Base-by-base conservation (phyloP, 2,888 invertebrate species). In the Elysia crispata region DNA sequence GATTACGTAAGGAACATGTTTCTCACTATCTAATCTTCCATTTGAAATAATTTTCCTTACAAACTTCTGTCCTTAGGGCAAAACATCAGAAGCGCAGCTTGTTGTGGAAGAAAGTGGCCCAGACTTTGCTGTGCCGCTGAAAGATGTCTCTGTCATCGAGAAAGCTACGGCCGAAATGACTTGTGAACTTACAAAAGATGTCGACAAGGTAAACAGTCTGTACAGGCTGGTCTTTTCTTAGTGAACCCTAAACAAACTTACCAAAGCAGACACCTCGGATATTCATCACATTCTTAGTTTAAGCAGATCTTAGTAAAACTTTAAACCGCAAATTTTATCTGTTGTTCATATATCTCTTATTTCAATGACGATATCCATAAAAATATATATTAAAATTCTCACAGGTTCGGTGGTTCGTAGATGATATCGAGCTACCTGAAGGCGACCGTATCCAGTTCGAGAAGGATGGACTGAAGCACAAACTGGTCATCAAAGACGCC, bases 121-220 rank as follows among this genome's bases (percentile, higher is more conserved):
- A 3, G 87, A 87, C 50, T 86, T 90, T 82, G 85, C 83, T 1
- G 81, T 85, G 18, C 88, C 90, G 25, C 86, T 90, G 28, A 85
- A 86, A 41, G 89, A 90, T 66, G 84, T 84, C n/a, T 87, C 88
- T 66, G 87, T 87, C 25, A 81, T 86, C 28, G 91, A 91, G 79
- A 89, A 87, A 57, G 87, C 90, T 18, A 83, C 85, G 11, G 89
- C 90, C 1, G 95, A 95, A 62, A 97, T 98, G 92, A 96, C 96
- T 88, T 96, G 97, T 85, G 97, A 98, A 91, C 93, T 98, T 23
- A 97, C 97, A 18, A 97, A 98, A 93, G 97, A 97, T 64, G 97
- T 98, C 91, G 97, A 97, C 62, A 86, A 86, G 75, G 81, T 75
- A 41, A 57, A 28, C 30, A 15, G 1, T 67, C 25, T 41, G n/a